Percentiles rank a stretch among this genome's conserved stretches.
Conservation (phyloP, 1,140 invertebrate species). For the Plodia interpunctella region DNA sequence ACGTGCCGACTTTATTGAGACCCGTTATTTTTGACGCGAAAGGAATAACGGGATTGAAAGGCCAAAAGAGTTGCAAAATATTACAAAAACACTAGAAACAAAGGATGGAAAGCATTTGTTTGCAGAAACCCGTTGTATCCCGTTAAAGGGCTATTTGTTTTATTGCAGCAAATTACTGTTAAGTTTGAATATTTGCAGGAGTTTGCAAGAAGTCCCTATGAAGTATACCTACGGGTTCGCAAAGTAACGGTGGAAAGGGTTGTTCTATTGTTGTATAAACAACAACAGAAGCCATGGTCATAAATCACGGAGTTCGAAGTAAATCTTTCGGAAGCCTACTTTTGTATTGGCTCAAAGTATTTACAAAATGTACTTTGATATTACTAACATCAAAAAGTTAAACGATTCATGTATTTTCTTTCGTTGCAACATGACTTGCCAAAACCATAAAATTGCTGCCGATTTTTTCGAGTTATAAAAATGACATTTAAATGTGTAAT, state of each 20-base stretch:
- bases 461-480: not conserved
- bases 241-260: constrained; percentile 1
- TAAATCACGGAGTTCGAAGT: not conserved
- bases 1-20: constrained; percentile 30
- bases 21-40: constrained; percentile 29
- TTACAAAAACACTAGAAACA: constrained; percentile 37
- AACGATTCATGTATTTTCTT: constrained; percentile 27
- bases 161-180: constrained; percentile 36
- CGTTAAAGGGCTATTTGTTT: constrained; percentile 35
- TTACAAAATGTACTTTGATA: constrained; percentile 33
- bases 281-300: not conserved
- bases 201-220: not conserved
- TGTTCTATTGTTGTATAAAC: not conserved
- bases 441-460: not conserved
- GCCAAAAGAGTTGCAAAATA: constrained; percentile 55
- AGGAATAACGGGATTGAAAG: constrained; percentile 38
- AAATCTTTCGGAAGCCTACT: not conserved
- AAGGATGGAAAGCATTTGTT: too few relatives aligned
- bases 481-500: not conserved
- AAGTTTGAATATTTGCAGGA: constrained; percentile 20
- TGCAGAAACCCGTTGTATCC: constrained; percentile 23
- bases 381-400: constrained; percentile 37
- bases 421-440: not conserved
- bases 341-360: constrained; percentile 12
- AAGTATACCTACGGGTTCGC: not conserved